Conservation (phyloP, 2,797 vertebrate species). For the Aeoliscus strigatus region DNA sequence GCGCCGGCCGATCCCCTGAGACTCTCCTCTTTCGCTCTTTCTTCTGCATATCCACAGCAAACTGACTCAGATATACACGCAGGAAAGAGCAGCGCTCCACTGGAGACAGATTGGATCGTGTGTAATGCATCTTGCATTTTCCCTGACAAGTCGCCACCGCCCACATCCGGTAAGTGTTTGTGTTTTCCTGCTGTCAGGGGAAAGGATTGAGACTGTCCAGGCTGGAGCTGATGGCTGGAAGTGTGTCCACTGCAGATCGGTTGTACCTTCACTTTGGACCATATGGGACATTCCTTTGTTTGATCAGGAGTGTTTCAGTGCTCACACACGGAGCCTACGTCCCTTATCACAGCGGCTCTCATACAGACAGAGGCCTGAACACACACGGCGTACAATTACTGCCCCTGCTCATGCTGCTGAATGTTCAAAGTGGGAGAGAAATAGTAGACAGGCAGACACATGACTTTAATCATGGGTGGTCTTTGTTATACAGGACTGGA, state of each 20-base stretch:
- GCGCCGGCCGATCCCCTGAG: conserved; percentile 57
- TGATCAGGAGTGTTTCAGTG: no score
- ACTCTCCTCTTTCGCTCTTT: conserved; percentile 60
- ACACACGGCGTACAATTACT: no score
- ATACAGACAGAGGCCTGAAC: no score
- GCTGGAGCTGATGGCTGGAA: conserved; percentile 42
- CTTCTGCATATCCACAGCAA: conserved; percentile 18
- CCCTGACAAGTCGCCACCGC: conserved; percentile 62
- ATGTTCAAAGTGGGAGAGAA: no score
- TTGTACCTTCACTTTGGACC: no score
- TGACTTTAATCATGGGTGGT: no score
- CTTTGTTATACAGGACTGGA: no score
- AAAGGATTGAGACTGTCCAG: conserved; percentile 27
- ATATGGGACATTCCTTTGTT: no score
- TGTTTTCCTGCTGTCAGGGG: conserved; percentile 57
- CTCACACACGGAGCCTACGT: no score
- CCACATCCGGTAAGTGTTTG: conserved; percentile 63
- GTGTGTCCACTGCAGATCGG: conserved; percentile 39
- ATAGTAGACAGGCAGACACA: no score
- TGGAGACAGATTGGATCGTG: conserved; percentile 70
- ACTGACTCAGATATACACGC: conserved; percentile 3
- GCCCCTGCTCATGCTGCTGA: no score
- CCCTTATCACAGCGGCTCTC: no score
- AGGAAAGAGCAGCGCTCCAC: conserved; percentile 29
- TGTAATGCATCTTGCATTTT: conserved; percentile 73